Base-by-base conservation (phyloP, 2,797 vertebrate genomes). In the Acanthurus tractus region DNA sequence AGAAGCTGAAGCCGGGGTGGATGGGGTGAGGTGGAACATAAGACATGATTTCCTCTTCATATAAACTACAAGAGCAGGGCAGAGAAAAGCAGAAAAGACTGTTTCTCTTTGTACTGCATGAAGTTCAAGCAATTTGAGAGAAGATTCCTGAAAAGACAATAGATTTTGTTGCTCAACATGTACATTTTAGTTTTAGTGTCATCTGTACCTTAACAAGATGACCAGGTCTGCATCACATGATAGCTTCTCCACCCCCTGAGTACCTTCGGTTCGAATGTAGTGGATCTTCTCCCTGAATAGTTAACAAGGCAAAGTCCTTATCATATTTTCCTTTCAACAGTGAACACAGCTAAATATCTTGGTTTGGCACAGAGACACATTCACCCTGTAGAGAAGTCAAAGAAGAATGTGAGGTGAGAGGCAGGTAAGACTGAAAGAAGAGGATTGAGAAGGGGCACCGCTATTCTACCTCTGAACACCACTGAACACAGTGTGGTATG, bases 1-100 rank as follows among this genome's bases (percentile, higher is more conserved):
- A 99, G 92, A 99, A 97, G 91, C 95, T 97, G 89, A 98, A 97
- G 74, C 97, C 95, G 0, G 96, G 96, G 83, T 97, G 97, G 91
- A 98, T 95, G 72, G 96, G 93, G 77, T 97, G 96, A 79, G 97
- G 91, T 0, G 97, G 97, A 63, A 97, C 85, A 45, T 97, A 97
- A 8, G 97, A 98, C 98, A 99, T 99, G 78, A 99, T 97, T 74
- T 99, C 98, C 90, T 99, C 98, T 92, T 99, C 98, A 91, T 98
- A 99, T 72, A 99, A 96, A 91, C 98, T 99, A 86, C 2, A 86
- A 25, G 66, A 69, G 48, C 17, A 63, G 14, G 22, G 75, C 25
- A 71, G 38, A 70, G 45, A 42, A 6, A 55, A 15, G 6, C 18
- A 63, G 0, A 50, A 3, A 13, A 20, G 2, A 55, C 3, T 4